phyloP scores from a whole-genome alignment of 2,888 invertebrate genomes.

The Yponomeuta cagnagella region DNA sequence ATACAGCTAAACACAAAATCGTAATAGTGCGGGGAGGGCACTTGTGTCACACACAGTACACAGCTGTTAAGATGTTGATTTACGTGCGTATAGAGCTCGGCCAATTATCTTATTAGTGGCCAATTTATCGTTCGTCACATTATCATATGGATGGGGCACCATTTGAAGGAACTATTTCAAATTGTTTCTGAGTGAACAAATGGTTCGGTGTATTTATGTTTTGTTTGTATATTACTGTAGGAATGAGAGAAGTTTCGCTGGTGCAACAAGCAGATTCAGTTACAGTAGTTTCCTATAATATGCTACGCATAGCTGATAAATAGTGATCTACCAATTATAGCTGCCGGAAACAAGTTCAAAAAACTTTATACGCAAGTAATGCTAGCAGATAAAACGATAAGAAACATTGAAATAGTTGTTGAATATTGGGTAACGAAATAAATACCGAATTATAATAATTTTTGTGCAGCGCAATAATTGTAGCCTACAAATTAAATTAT shows the following conservation, averaged over 20 bases:
- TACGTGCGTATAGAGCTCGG: constrained; percentile 63
- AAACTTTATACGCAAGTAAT: background rate
- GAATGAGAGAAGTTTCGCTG: background rate
- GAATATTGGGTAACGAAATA: no score
- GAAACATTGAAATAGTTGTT: no score
- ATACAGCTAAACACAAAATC: background rate
- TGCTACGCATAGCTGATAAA: no score
- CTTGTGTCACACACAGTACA: constrained; percentile 20
- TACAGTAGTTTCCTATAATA: no score
- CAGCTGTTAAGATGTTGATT: constrained; percentile 72
- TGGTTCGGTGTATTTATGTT: constrained; percentile 16
- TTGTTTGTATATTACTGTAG: background rate
- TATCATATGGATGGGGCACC: constrained; percentile 56
- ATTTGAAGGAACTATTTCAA: constrained; percentile 32
- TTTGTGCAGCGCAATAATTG: no score
- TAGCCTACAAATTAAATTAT: no score
- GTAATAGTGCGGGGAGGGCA: background rate
- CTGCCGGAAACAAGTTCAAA: background rate
- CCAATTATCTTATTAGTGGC: constrained; percentile 73
- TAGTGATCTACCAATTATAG: no score
- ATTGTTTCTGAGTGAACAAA: background rate
- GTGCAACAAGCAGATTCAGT: no score
- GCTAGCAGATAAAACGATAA: no score
- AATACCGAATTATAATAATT: no score
- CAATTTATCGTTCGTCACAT: constrained; percentile 72